These are phyloP conservation scores for Siniperca knerii DNA, from an alignment of 2,113 vertebrate species.

Conservation along the genomic window DNA sequence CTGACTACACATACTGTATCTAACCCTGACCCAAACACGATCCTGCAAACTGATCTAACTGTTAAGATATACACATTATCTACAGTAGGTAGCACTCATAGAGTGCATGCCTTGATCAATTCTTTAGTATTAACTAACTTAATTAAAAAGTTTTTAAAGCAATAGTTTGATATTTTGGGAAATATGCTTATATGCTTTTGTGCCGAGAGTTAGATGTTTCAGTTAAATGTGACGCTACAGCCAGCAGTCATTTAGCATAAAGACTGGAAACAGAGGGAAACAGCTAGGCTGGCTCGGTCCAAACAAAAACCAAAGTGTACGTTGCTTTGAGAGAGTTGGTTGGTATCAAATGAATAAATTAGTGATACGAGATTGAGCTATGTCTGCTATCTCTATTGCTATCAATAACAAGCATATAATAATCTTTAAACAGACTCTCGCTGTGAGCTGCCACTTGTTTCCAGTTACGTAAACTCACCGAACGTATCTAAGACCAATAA, in stretches of 20 bases:
- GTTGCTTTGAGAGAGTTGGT: no score
- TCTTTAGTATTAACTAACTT: no score
- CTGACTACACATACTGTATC: background rate
- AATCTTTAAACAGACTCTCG: no score
- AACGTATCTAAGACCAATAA: no score
- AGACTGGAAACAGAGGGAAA: background rate
- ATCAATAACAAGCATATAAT: no score
- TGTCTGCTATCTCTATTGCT: no score
- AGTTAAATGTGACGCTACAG: background rate
- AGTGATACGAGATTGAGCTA: no score
- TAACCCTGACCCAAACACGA: background rate
- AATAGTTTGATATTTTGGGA: background rate
- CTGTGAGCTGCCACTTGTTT: no score
- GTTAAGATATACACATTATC: background rate
- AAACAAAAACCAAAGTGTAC: background rate
- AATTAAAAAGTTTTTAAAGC: background rate
- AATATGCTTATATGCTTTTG: background rate
- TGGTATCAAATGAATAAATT: no score
- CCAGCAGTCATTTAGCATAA: background rate
- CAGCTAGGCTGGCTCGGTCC: background rate
- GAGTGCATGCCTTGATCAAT: no score
- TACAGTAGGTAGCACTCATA: background rate
- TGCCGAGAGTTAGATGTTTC: no score
- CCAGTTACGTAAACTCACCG: no score
- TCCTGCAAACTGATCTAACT: background rate